Percentiles rank a stretch among this genome's conserved stretches.
Evolutionary conservation across 2,888 invertebrate genomes (phyloP).

Genomic region (Ethmia dodecea): DNA sequence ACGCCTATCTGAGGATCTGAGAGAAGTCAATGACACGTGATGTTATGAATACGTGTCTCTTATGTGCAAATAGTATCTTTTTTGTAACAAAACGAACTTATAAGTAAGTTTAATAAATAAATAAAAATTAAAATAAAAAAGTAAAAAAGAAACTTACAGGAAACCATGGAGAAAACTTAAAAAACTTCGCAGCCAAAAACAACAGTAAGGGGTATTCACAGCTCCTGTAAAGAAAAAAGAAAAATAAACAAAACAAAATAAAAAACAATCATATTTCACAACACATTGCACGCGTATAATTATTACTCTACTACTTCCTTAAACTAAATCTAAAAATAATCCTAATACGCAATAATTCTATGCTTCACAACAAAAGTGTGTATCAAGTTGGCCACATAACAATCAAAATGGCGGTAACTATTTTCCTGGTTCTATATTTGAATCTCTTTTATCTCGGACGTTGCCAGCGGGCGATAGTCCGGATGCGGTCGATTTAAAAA

Average conservation of each 20-base stretch:
- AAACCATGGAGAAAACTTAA: constrained; percentile 71
- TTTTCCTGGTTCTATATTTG: constrained; percentile 49
- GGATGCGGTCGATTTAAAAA: constrained; percentile 25
- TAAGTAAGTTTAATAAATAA: constrained; percentile 10
- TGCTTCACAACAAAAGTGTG: neutral
- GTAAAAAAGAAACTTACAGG: constrained; percentile 73
- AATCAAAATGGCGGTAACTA: constrained; percentile 5
- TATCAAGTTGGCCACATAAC: neutral
- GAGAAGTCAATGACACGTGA: too few relatives aligned
- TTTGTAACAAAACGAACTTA: too few relatives aligned
- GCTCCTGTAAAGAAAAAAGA: constrained; percentile 62
- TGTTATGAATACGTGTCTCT: too few relatives aligned
- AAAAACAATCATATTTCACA: too few relatives aligned
- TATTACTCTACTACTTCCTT: too few relatives aligned
- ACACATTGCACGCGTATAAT: too few relatives aligned
- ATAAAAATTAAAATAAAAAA: constrained; percentile 35
- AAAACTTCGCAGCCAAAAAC: constrained; percentile 48
- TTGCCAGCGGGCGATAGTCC: constrained; percentile 24
- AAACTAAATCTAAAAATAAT: constrained; percentile 14
- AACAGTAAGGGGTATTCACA: constrained; percentile 32
- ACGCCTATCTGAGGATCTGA: too few relatives aligned
- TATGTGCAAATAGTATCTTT: too few relatives aligned
- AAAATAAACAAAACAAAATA: constrained; percentile 37
- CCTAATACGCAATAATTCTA: constrained; percentile 13
- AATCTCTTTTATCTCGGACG: constrained; percentile 48